A percentile compares a stretch with the other conserved stretches of the same genome.
Conservation (phyloP, 1,140 invertebrate species). For the Holotrichia oblita region DNA sequence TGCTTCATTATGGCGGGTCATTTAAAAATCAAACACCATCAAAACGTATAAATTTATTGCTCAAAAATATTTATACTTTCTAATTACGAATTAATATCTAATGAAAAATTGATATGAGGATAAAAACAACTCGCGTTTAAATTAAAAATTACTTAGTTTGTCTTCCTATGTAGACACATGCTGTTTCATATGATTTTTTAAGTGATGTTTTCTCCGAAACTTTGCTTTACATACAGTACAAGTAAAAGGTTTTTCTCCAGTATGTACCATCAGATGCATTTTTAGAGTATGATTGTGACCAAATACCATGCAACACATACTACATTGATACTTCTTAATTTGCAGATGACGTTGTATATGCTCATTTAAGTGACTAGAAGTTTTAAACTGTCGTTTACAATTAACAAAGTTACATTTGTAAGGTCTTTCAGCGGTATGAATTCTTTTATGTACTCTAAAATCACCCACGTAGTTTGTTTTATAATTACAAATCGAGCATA, state of each 20-base stretch:
- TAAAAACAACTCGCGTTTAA: not conserved
- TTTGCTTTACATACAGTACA: constrained; percentile 40
- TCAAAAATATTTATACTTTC: not conserved
- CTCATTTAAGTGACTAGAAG: constrained; percentile 45
- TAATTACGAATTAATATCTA: not conserved
- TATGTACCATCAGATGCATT: constrained; percentile 42
- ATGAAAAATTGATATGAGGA: not conserved
- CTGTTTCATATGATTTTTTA: constrained; percentile 45
- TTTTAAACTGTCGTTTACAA: constrained; percentile 41
- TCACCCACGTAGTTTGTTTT: constrained; percentile 41
- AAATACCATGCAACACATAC: constrained; percentile 31
- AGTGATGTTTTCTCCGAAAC: constrained; percentile 43
- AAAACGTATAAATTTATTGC: not conserved
- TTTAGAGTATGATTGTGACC: constrained; percentile 39
- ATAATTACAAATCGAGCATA: constrained; percentile 43
- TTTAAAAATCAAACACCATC: constrained; percentile 15
- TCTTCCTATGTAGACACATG: not conserved
- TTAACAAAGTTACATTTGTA: constrained; percentile 45
- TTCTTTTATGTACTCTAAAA: constrained; percentile 43
- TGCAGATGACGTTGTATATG: constrained; percentile 42
- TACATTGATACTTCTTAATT: constrained; percentile 43
- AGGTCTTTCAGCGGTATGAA: constrained; percentile 41
- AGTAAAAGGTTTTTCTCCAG: constrained; percentile 42
- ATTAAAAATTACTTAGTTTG: not conserved
- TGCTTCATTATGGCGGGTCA: constrained; percentile 27